phyloP scores from a whole-genome alignment of 2,113 vertebrate species.

The Chamaea fasciata region DNA sequence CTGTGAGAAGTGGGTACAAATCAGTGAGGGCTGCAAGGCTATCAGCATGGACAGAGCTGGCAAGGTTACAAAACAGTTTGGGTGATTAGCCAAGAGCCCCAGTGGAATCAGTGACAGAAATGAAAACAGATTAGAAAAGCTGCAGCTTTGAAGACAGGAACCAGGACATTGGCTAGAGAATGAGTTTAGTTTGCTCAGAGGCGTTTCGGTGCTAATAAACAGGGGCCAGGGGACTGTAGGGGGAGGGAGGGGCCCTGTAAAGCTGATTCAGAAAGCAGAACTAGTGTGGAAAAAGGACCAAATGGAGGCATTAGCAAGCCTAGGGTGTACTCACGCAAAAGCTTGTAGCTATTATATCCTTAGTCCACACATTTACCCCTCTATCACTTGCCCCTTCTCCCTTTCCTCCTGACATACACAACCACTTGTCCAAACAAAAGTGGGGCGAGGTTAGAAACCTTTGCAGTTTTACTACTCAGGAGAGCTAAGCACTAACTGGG shows the following conservation, averaged over 20 bases:
- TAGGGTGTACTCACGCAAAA: neutral
- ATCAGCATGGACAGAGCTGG: slow-evolving; percentile 1
- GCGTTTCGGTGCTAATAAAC: neutral
- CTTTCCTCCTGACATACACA: neutral
- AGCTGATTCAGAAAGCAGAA: neutral
- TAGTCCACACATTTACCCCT: neutral
- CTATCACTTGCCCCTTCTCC: neutral
- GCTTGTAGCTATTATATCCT: neutral
- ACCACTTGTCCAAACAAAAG: neutral
- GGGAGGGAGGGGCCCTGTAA: neutral
- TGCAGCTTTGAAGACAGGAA: neutral
- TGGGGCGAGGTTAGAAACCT: neutral
- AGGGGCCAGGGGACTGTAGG: neutral
- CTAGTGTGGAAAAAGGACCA: neutral
- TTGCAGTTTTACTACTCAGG: neutral
- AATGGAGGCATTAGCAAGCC: neutral
- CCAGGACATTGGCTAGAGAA: neutral
- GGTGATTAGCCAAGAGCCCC: slow-evolving; percentile 9
- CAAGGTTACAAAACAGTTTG: slow-evolving; percentile 16
- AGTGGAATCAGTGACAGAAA: slow-evolving; percentile 3
- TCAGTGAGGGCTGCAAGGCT: neutral
- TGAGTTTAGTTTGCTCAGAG: neutral
- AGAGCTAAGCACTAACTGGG: neutral
- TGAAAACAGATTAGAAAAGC: slow-evolving; percentile 32
- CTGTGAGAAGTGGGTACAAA: neutral